Conservation (phyloP, 2,113 vertebrate genomes). For the Neodon shergylaensis region DNA sequence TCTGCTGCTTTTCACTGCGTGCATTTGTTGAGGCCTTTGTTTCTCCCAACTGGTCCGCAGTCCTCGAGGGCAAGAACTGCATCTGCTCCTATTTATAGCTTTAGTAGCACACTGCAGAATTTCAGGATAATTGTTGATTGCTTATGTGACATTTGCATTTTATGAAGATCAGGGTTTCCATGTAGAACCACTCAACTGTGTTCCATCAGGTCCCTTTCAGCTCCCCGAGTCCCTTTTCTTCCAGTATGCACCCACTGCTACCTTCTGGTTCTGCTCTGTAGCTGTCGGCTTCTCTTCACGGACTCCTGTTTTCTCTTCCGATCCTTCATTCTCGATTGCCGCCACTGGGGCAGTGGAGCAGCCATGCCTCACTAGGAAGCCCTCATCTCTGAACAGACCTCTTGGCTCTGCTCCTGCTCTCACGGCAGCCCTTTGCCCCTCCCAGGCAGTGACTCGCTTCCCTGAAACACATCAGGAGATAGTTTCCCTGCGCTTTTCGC, state of each 20-base stretch:
- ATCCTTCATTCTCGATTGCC: neutral
- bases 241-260: neutral
- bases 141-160: neutral
- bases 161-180: neutral
- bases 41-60: neutral
- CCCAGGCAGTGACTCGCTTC: neutral
- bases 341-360: neutral
- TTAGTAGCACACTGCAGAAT: neutral
- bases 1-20: neutral
- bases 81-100: neutral
- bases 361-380: neutral
- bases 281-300: no score
- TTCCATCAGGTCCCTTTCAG: no score
- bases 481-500: neutral
- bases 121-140: neutral
- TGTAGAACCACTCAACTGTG: neutral
- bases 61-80: neutral
- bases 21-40: neutral
- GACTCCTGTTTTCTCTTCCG: neutral
- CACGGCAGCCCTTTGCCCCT: neutral
- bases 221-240: neutral
- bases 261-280: neutral
- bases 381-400: neutral
- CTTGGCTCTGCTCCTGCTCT: neutral
- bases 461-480: neutral